These are phyloP conservation scores for Drosophila heteroneura DNA, from an alignment of 2,888 invertebrate genomes.

Conservation along the genomic window DNA sequence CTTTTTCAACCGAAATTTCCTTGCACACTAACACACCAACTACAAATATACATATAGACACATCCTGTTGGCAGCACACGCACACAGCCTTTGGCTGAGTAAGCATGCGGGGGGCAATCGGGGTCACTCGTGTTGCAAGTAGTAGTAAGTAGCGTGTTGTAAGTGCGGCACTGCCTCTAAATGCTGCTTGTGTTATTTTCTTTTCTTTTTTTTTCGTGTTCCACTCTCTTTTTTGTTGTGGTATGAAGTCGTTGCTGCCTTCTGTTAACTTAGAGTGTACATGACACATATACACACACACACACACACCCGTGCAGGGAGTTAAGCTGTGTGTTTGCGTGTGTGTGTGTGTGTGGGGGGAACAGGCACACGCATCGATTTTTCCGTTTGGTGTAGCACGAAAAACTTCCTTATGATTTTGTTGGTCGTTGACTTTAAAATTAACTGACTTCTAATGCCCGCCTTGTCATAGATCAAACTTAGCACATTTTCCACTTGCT, in stretches of 20 bases:
- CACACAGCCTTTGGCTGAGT: conserved; percentile 5
- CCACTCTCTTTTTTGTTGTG: conserved; percentile 67
- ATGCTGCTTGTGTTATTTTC: conserved; percentile 33
- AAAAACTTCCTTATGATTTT: conserved; percentile 74
- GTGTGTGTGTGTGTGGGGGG: conserved; percentile 46
- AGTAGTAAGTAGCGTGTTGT: conserved; percentile 74
- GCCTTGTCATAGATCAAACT: conserved; percentile 45
- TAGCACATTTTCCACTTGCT: conserved; percentile 35
- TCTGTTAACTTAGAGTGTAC: conserved; percentile 70
- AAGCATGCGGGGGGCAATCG: conserved; percentile 32
- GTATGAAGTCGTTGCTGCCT: conserved; percentile 76
- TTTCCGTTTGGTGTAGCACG: conserved; percentile 76
- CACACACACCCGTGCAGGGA: conserved; percentile 20
- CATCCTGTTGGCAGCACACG: conserved; percentile 56
- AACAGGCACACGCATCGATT: conserved; percentile 77
- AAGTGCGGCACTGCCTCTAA: conserved; percentile 64
- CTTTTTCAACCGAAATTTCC: conserved; percentile 72
- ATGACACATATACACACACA: conserved; percentile 44
- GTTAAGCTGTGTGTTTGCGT: conserved; percentile 29
- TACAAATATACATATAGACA: conserved; percentile 27
- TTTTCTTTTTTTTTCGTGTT: conserved; percentile 13
- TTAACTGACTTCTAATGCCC: conserved; percentile 42
- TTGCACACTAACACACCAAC: conserved; percentile 28
- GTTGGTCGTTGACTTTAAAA: conserved; percentile 62
- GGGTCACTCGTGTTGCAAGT: conserved; percentile 71